phyloP scores from a whole-genome alignment of 2,113 vertebrate genomes.

The Grammomys surdaster region DNA sequence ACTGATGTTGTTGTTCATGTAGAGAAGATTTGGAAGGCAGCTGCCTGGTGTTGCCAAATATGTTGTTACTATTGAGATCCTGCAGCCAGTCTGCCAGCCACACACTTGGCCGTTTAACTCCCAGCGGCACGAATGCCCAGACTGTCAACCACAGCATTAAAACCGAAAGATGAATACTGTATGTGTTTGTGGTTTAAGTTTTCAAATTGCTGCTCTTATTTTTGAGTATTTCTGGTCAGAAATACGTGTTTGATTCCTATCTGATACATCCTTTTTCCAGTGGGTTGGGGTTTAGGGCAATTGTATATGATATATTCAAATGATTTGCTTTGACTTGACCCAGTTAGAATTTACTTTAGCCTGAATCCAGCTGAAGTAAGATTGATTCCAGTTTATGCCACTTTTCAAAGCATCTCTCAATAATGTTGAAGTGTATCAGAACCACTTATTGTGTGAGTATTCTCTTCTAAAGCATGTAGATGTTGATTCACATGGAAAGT shows the following conservation, averaged over 20 bases:
- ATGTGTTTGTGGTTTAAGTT: constrained; percentile 56
- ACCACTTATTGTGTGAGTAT: constrained; percentile 2
- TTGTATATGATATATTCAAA: constrained; percentile 42
- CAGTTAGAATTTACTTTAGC: constrained; percentile 50
- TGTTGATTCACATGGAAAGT: constrained; percentile 47
- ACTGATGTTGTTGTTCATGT: constrained; percentile 52
- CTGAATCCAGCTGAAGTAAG: constrained; percentile 27
- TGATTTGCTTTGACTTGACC: constrained; percentile 54
- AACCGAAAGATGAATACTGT: neutral
- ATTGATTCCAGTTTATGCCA: constrained; percentile 43
- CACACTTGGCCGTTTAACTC: neutral
- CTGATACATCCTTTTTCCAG: neutral
- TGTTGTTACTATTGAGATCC: constrained; percentile 33
- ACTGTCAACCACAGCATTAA: neutral
- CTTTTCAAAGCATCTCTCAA: neutral
- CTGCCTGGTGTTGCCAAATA: constrained; percentile 48
- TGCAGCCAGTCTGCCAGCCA: neutral
- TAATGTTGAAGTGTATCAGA: constrained; percentile 51
- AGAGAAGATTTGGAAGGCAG: constrained; percentile 62
- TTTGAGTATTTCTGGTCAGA: constrained; percentile 38
- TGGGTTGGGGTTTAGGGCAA: neutral
- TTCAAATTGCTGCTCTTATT: constrained; percentile 33
- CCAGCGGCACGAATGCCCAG: neutral
- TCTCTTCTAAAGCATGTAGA: constrained; percentile 20
- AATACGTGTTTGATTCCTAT: constrained; percentile 2